Base-by-base conservation (phyloP, 2,113 vertebrate genomes). In the Leiothrix lutea region DNA sequence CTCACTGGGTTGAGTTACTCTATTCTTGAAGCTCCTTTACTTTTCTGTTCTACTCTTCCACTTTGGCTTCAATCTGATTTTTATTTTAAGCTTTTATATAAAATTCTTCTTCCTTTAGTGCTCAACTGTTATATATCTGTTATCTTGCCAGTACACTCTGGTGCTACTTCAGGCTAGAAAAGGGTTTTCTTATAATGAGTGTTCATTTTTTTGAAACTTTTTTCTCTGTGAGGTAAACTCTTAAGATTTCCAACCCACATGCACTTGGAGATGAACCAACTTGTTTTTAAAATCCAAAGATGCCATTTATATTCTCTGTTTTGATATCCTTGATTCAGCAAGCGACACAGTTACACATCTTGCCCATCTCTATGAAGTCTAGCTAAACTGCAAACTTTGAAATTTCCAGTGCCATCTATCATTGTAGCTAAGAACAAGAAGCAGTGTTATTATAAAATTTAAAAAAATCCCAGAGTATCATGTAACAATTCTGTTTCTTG, bases 61-160 rank as follows among this genome's bases (percentile, higher is more conserved):
- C 77, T 80, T 51, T 15, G 6, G 42, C 56, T 94, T 83, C 11
- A 2, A 85, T 86, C 64, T 44, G 50, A 73, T 82, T 92, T 92
- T 92, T 86, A 80, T 92, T 94, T 94, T 81, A 81, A 79, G 48
- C 36, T 92, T 92, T 90, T 87, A 22, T 45, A 75, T 60, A n/a
- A 85, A 81, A 79, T 75, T 71, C 31, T 50, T 64, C 31, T 91
- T 94, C 51, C 40, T 74, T 67, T 94, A 66, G 65, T 81, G 31
- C 84, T 91, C 53, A 72, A 79, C 57, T 84, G 80, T 92, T 91
- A 81, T 8, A 8, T 58, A 69, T 84, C 77, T 84, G 22, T 65
- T 67, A 9, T 64, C 61, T 74, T 92, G 60, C 60, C 83, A 74
- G 80, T 73, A 83, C 0, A 3, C 47, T 83, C 54, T 54, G 28